These are phyloP conservation scores for Drosophila subquinaria DNA, from an alignment of 2,888 invertebrate genomes.

Conservation along the genomic window DNA sequence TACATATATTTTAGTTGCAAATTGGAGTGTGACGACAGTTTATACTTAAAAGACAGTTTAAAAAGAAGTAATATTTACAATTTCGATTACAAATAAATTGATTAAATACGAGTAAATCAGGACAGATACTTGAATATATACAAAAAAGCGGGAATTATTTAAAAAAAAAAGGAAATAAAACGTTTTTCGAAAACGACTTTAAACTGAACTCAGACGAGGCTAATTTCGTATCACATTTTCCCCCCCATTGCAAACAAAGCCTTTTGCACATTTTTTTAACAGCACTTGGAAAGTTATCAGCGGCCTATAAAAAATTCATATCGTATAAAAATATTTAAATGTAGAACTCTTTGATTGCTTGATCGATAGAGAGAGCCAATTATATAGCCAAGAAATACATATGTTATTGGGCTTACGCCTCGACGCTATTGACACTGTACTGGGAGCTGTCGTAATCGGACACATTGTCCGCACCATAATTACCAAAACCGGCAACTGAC, in stretches of 20 bases:
- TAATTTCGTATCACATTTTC: constrained; percentile 67
- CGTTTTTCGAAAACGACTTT: constrained; percentile 45
- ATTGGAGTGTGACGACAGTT: constrained; percentile 15
- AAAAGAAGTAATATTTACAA: constrained; percentile 62
- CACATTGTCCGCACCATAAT: constrained; percentile 84
- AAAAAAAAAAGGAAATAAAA: constrained; percentile 40
- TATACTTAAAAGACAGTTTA: constrained; percentile 3
- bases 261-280: constrained; percentile 24
- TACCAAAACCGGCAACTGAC: constrained; percentile 67
- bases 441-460: constrained; percentile 84
- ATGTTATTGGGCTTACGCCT: constrained; percentile 63
- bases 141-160: constrained; percentile 37
- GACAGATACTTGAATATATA: constrained; percentile 16
- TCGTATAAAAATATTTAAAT: constrained; percentile 60
- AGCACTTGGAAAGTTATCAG: constrained; percentile 61
- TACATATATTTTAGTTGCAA: constrained; percentile 20
- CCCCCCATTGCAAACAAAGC: constrained; percentile 37
- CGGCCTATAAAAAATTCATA: constrained; percentile 58
- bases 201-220: constrained; percentile 51
- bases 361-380: constrained; percentile 18
- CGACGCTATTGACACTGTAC: constrained; percentile 84
- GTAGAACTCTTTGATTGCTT: constrained; percentile 45
- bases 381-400: constrained; percentile 18
- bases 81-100: constrained; percentile 36
- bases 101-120: constrained; percentile 34